Evolutionary conservation across 2,113 vertebrate species (phyloP), one percentile per base, ranked within the genome.

Genomic region (Pelecanoides urinatrix): DNA sequence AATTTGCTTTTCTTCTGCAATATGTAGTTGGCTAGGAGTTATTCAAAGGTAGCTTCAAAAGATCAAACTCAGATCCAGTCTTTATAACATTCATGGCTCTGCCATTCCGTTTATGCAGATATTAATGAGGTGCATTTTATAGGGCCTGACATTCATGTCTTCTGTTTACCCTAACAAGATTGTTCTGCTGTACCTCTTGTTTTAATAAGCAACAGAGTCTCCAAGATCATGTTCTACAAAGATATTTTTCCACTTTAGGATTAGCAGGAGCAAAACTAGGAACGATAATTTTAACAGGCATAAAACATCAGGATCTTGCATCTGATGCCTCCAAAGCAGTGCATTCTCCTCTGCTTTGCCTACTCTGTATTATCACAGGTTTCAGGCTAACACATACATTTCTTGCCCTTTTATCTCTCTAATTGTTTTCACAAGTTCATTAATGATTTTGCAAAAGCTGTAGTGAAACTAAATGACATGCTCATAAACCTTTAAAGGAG

Each of bases 401-500:
- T 90, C 92, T 91, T 97, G 89, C 70, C 89, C 95, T 95, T 96
- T 97, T 95, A 95, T 96, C 84, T 95, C 91, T 78, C 86, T 97
- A 96, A 97, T 96, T 97, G 95, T 97, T 97, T 97, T 97, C 89
- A 73, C 91, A 96, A 73, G 94, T 92, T 95, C 95, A 86, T 97
- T 95, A 97, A 95, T 95, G 95, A 92, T 94, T 97, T 97, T 96
- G 86, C 71, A 94, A 97, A 95, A 95, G 92, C 91, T 82, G 74
- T 80, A 94, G 91, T 97, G 89, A 92, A 94, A 90, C 58, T 66
- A 88, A 96, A 95, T 91, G 92, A 94, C 84, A 70, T 94, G 86
- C 94, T 94, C 86, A 81, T 94, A 97, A 95, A 96, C 84, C 89
- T 95, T 90, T 97, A 92, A 95, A 94, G 62, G 83, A 68, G 84